Base-by-base conservation (phyloP, 2,888 invertebrate species). In the Chrysina gloriosa region DNA sequence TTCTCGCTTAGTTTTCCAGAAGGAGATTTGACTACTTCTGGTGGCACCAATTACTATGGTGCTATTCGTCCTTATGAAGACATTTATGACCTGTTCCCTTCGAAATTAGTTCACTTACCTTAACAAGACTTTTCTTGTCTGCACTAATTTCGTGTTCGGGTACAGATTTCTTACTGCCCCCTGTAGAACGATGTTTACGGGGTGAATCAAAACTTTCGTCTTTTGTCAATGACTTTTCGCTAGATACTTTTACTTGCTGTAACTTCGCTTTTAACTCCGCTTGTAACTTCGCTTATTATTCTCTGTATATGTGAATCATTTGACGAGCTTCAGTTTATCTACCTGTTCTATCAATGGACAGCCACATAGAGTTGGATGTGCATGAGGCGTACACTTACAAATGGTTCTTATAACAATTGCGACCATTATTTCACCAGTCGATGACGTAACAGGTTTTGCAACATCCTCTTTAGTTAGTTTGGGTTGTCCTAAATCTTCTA, bases 341-440 rank as follows among this genome's bases (percentile, higher is more conserved):
- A n/a, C n/a, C n/a, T n/a, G n/a, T n/a, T n/a, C n/a, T n/a, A n/a
- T n/a, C n/a, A n/a, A n/a, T n/a, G 23, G 42, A 27, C 58, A 61
- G 19, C 45, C 58, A 11, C 58, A 61, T 42, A 61, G n/a, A 27
- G 25, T 14, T 7, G 58, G 58, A 27, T 61, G 14, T 27, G 14
- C 42, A 7, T 42, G 42, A n/a, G 19, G 42, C 25, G 45, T 61
- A 27, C 58, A 61, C 19, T 16, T 42, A 16, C 58, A 61, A 42
- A 61, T 61, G 27, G 58, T 61, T 42, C 58, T 42, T 42, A 61
- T 27, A 27, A 61, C 45, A 7, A 27, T 27, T 16, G 39, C 42
- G 42, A 27, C 58, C 4, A 42, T 11, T n/a, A 23, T 36, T n/a
- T 56, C 36, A 1, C 9, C 23, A 23, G 21, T 9, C 3, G 48